Percentiles rank a stretch among this genome's conserved stretches.
Evolutionary conservation across 64 coral and sea anemone species (phyloP).

Genomic region (Porites lutea): DNA sequence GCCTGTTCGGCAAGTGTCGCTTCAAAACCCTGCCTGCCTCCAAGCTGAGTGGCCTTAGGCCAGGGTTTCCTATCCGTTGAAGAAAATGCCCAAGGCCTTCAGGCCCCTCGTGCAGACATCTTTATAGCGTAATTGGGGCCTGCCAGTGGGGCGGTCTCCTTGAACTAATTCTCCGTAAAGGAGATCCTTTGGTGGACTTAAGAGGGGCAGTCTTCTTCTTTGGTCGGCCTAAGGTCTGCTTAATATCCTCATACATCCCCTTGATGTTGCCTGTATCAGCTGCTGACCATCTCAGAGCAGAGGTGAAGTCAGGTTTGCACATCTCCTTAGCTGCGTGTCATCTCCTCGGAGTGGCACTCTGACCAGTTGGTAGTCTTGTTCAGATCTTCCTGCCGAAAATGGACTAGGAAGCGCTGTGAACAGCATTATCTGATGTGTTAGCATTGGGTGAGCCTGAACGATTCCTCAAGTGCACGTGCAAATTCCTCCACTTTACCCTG

Average conservation of each 20-base stretch:
- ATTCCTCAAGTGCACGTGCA: no score
- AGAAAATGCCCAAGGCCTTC: neutral
- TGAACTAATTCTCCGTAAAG: slow-evolving; percentile 11
- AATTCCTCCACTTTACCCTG: no score
- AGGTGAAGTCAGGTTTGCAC: slow-evolving; percentile 49
- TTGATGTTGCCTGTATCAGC: slow-evolving; percentile 50
- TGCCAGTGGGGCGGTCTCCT: neutral
- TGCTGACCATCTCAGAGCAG: slow-evolving; percentile 8
- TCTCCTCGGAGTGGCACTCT: no score
- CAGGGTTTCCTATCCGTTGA: neutral
- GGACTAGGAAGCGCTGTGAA: no score
- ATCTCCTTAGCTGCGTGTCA: slow-evolving; percentile 5
- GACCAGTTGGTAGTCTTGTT: no score
- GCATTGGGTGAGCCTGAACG: no score
- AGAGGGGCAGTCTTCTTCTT: slow-evolving; percentile 23
- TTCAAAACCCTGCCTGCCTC: neutral
- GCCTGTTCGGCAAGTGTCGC: neutral
- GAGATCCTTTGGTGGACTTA: slow-evolving; percentile 5
- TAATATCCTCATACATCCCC: slow-evolving; percentile 44
- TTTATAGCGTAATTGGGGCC: slow-evolving; percentile 16
- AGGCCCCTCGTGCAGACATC: slow-evolving; percentile 6
- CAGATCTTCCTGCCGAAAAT: no score
- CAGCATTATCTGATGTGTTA: no score
- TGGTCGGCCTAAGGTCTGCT: neutral
- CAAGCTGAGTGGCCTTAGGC: neutral